Percentiles rank a stretch among this genome's conserved stretches.
Conservation (phyloP, 2,797 vertebrate species). For the Microchirus variegatus region DNA sequence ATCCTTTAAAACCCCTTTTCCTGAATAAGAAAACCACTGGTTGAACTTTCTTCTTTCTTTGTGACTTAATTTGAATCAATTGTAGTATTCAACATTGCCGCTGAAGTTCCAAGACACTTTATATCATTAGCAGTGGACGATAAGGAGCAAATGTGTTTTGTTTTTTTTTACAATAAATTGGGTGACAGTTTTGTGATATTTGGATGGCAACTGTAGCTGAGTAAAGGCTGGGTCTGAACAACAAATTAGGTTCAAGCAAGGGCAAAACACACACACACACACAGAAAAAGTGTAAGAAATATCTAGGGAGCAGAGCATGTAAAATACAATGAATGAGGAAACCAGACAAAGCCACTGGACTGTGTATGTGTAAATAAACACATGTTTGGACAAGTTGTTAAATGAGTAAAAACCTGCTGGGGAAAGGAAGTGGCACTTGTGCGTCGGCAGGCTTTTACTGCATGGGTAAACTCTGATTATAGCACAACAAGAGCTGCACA, state of each 20-base stretch:
- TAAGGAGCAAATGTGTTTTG: too few relatives aligned
- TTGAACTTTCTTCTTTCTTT: too few relatives aligned
- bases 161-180: too few relatives aligned
- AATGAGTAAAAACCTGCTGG: slow-evolving; percentile 24
- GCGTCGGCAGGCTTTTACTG: slow-evolving; percentile 21
- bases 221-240: slow-evolving; percentile 2
- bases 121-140: too few relatives aligned
- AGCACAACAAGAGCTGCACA: slow-evolving; percentile 2
- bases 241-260: slow-evolving; percentile 24
- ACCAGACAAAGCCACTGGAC: slow-evolving; percentile 15
- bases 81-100: too few relatives aligned
- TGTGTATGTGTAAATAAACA: slow-evolving; percentile 12
- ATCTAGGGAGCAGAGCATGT: slow-evolving; percentile 17
- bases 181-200: too few relatives aligned
- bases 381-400: slow-evolving; percentile 26
- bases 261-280: slow-evolving; percentile 4
- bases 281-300: neutral
- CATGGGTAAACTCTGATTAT: slow-evolving; percentile 16
- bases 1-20: too few relatives aligned
- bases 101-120: too few relatives aligned
- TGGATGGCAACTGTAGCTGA: too few relatives aligned
- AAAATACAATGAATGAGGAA: slow-evolving; percentile 20
- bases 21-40: too few relatives aligned
- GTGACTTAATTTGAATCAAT: too few relatives aligned
- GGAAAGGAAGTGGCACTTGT: slow-evolving; percentile 15